Percentiles rank a stretch among this genome's conserved stretches.
phyloP scores from a whole-genome alignment of 2,113 vertebrate genomes.

The Capricornis sumatraensis region DNA sequence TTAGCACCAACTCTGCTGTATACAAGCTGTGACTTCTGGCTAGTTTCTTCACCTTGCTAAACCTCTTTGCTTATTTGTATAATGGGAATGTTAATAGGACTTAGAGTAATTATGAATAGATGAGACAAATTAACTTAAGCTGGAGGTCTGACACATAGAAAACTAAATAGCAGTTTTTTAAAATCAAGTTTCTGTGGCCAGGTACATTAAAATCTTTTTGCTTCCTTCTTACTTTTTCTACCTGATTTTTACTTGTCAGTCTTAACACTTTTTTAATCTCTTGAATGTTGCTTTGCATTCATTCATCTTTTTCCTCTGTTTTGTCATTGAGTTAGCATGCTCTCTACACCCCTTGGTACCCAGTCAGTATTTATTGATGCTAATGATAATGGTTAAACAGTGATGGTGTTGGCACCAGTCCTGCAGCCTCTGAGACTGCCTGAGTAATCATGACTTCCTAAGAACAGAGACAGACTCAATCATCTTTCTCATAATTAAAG shows the following conservation, averaged over 20 bases:
- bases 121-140: conserved; percentile 28
- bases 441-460: conserved; percentile 63
- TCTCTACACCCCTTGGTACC: not conserved
- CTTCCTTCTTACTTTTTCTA: not conserved
- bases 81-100: not conserved
- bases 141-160: not conserved
- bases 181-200: not conserved
- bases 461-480: conserved; percentile 49
- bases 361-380: conserved; percentile 59
- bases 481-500: conserved; percentile 54
- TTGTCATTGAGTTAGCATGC: conserved; percentile 39
- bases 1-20: not conserved
- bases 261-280: conserved; percentile 3
- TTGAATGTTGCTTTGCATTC: not conserved
- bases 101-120: not conserved
- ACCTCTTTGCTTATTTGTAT: not conserved
- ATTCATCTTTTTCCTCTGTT: not conserved
- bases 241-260: not conserved
- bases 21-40: not conserved
- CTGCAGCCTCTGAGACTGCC: conserved; percentile 42
- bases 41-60: not conserved
- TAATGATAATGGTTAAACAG: conserved; percentile 60
- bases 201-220: not conserved
- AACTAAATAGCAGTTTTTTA: not conserved
- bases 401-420: conserved; percentile 55